Conservation (phyloP, 2,888 invertebrate species). For the Acanthosoma haemorrhoidale region DNA sequence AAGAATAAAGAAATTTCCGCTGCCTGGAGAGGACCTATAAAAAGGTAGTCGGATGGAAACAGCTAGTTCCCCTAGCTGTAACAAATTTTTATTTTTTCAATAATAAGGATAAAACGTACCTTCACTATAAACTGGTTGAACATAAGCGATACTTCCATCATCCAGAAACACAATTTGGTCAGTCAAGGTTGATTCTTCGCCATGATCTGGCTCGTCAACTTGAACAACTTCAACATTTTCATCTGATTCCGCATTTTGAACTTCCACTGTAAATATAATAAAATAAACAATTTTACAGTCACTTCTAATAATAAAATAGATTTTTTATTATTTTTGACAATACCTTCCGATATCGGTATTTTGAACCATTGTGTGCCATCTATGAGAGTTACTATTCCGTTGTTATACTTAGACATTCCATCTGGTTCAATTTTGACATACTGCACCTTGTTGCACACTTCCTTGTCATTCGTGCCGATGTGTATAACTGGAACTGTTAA, state of each 20-base stretch:
- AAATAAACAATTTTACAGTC: not conserved
- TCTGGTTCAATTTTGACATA: not conserved
- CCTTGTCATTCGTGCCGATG: not conserved
- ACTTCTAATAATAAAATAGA: not conserved
- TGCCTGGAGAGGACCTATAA: no score
- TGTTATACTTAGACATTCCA: not conserved
- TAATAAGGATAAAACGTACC: conserved; percentile 30
- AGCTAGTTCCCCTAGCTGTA: no score
- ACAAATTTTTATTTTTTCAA: no score
- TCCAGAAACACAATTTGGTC: conserved; percentile 32
- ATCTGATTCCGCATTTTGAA: not conserved
- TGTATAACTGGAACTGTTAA: conserved; percentile 18
- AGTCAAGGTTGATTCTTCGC: not conserved
- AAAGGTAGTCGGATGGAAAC: no score
- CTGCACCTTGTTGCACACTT: not conserved
- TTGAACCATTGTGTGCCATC: conserved; percentile 14
- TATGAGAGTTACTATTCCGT: not conserved
- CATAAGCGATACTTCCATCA: conserved; percentile 35
- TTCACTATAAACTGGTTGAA: conserved; percentile 31
- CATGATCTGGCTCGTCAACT: not conserved
- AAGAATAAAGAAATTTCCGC: no score
- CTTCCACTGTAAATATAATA: not conserved
- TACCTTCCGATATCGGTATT: conserved; percentile 20
- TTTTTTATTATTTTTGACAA: no score
- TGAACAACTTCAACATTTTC: not conserved